Base-by-base conservation (phyloP, 1,140 invertebrate genomes). In the Magallana gigas region DNA sequence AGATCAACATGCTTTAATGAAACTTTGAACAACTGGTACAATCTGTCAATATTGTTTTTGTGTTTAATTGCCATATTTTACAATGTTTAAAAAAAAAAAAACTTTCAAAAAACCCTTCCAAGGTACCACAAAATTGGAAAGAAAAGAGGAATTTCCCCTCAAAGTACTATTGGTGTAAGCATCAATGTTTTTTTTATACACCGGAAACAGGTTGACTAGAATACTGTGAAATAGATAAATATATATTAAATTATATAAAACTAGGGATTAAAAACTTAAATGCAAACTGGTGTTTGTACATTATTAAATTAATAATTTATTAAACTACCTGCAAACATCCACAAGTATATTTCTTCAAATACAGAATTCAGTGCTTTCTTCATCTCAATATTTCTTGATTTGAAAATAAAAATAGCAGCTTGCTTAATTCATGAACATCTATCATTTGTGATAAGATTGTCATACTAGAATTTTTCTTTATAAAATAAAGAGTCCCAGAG, bases 131-230 rank as follows among this genome's bases (percentile, higher is more conserved):
- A 76, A 29, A 76, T 76, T 12, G 23, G 23, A 18, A 76, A 76
- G 8, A 11, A 23, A 23, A 71, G 23, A n/a, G 12, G 8, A 36
- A 23, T 29, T 29, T 29, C 29, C 23, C 60, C 16, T 64, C 1
- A 64, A 76, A 48, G 36, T 29, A 76, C 23, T 12, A 76, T 29
- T 23, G 18, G 68, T 76, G 68, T 29, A 76, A 36, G 23, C 36
- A 76, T 76, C 68, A 76, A 4, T 76, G 68, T 29, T 29, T 76
- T 62, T 48, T n/a, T 76, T 76, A 14, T 76, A 76, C 68, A 76
- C 68, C 68, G 68, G 68, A 76, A 29, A 29, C 68, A 76, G 36
- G 9, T 29, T 76, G 68, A 76, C 68, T 76, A 76, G 68, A 76
- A 76, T 76, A 71, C 18, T 29, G 23, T 76, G 11, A 76, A 76